Conservation (phyloP, 2,113 vertebrate species). For the Zapornia atra region DNA sequence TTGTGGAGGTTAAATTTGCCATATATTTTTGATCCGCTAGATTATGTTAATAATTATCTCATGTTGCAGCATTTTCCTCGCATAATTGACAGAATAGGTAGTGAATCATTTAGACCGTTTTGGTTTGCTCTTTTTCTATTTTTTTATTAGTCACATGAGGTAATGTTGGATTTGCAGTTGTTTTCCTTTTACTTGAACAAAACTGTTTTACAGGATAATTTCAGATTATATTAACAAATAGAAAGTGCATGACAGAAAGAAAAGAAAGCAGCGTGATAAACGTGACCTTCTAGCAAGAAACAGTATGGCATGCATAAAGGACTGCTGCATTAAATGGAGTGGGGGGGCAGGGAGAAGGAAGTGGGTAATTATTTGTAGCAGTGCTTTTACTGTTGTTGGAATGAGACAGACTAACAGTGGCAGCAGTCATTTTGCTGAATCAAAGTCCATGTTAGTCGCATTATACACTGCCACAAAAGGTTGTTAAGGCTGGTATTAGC, state of each 20-base stretch:
- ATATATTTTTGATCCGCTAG: not conserved
- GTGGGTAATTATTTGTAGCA: slow-evolving; percentile 85
- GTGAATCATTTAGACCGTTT: slow-evolving; percentile 33
- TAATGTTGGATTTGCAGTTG: slow-evolving; percentile 22
- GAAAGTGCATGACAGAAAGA: slow-evolving; percentile 26
- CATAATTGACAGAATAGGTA: not conserved
- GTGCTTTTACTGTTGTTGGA: slow-evolving; percentile 79
- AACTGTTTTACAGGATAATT: slow-evolving; percentile 52
- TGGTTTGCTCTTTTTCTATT: slow-evolving; percentile 3
- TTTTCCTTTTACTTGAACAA: slow-evolving; percentile 47
- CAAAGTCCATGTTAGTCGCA: slow-evolving; percentile 85
- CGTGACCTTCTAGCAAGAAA: slow-evolving; percentile 62
- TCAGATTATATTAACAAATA: slow-evolving; percentile 19
- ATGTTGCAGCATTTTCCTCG: not conserved
- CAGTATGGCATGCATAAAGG: slow-evolving; percentile 64
- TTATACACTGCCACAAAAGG: slow-evolving; percentile 85
- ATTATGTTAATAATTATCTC: not conserved
- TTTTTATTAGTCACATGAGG: not conserved
- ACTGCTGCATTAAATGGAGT: slow-evolving; percentile 70
- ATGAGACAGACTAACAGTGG: slow-evolving; percentile 86
- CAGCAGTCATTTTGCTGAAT: slow-evolving; percentile 91
- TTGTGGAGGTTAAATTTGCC: not conserved
- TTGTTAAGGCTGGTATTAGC: slow-evolving; percentile 93
- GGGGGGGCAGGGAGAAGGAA: slow-evolving; percentile 63
- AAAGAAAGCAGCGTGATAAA: slow-evolving; percentile 63